Percentiles rank a stretch among this genome's conserved stretches.
These are phyloP conservation scores for Brachystomella parvula DNA, from an alignment of 1,140 invertebrate species.

Conservation along the genomic window DNA sequence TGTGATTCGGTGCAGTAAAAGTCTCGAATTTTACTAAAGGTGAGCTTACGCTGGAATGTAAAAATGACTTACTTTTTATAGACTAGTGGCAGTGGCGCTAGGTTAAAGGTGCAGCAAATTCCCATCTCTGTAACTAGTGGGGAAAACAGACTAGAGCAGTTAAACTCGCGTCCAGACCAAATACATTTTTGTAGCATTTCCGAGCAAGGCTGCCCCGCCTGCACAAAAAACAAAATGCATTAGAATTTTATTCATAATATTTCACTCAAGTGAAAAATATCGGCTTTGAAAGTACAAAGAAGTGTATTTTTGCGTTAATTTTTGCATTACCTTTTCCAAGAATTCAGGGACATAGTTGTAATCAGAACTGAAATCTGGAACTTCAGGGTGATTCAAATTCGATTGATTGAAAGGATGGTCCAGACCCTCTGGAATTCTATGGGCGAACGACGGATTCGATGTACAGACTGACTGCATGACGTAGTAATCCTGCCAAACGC, in stretches of 20 bases:
- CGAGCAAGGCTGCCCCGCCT: constrained; percentile 10
- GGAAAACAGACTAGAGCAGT: background rate
- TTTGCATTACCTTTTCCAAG: background rate
- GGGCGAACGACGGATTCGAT: background rate
- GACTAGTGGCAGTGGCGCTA: background rate
- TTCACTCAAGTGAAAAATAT: background rate
- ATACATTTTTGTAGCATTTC: constrained; percentile 16
- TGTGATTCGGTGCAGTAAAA: too few relatives aligned
- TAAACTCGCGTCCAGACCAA: background rate
- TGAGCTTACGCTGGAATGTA: too few relatives aligned
- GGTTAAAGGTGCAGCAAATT: constrained; percentile 2
- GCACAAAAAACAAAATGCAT: background rate
- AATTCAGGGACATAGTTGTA: background rate
- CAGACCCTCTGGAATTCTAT: background rate
- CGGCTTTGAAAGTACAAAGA: background rate
- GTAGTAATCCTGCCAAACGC: background rate
- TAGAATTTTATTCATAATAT: background rate
- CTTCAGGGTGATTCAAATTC: background rate
- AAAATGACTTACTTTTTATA: constrained; percentile 7
- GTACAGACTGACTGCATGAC: constrained; percentile 5
- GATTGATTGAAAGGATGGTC: background rate
- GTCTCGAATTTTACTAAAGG: too few relatives aligned
- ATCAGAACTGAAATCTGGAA: background rate
- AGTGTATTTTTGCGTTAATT: background rate
- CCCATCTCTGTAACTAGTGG: constrained; percentile 1